Evolutionary conservation across 2,888 invertebrate genomes (phyloP), one percentile per base, ranked within the genome.

Genomic region (Hirudinaria manillensis): DNA sequence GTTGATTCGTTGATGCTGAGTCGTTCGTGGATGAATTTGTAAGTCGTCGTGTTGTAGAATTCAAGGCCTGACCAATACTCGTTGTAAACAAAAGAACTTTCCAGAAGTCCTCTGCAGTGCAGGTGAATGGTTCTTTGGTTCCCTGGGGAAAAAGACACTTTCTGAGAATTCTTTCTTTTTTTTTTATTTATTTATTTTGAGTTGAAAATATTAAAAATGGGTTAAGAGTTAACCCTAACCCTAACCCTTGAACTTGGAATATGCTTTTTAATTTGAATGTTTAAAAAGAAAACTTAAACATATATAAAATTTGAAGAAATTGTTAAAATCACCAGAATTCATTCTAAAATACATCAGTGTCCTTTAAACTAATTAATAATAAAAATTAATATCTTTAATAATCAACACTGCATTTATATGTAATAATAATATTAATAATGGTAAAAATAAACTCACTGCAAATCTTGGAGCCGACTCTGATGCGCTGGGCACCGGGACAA

Each of bases 81-180:
- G 77, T 83, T 81, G 24, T 80, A 88, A 84, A 78, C 89, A 86
- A 89, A 76, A 80, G 81, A 76, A 80, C 79, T 76, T 78, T 78
- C 56, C 81, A 76, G 76, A 78, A 90, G 88, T 0, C 93, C 91
- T 70, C 89, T 88, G 84, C 97, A 97, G 82, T 92, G 89, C 72
- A 97, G 90, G 16, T 91, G 94, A 76, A 97, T 88, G 84, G 96
- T 94, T 51, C 93, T 93, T 84, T 97, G 97, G 83, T 93, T 93
- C 85, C 95, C 89, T 90, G 83, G 13, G 79, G 79, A 27, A 16
- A 27, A 29, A 51, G n/a, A n/a, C n/a, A 16, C 21, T 34, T 38
- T 19, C 24, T n/a, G n/a, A n/a, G n/a, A n/a, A n/a, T n/a, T n/a
- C n/a, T n/a, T n/a, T n/a, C n/a, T n/a, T n/a, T n/a, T n/a, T n/a